A percentile compares a stretch with the other conserved stretches of the same genome.
Conservation (phyloP, 2,888 invertebrate genomes). For the Drosophila buzzatii region DNA sequence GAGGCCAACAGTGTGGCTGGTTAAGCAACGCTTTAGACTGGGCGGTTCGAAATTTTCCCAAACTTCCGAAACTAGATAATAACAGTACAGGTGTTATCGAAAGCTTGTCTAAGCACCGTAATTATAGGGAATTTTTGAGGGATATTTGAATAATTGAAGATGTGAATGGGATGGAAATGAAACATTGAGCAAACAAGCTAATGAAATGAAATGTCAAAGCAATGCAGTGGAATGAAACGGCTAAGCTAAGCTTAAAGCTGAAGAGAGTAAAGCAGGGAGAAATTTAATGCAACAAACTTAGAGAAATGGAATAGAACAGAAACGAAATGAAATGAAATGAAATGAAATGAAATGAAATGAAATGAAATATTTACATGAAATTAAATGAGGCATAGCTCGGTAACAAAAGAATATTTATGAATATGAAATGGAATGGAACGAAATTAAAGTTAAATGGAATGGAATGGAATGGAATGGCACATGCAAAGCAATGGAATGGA, state of each 20-base stretch:
- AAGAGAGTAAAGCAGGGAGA: no score
- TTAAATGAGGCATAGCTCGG: background rate
- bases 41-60: background rate
- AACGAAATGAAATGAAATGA: background rate
- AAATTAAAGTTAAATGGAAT: constrained; percentile 24
- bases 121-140: background rate
- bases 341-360: background rate
- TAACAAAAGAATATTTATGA: no score
- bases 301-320: background rate
- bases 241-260: background rate
- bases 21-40: background rate
- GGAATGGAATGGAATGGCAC: constrained; percentile 24
- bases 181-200: no score
- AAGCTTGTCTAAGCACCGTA: no score
- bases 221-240: background rate
- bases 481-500: constrained; percentile 23
- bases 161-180: background rate
- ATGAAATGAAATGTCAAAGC: no score
- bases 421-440: constrained; percentile 10
- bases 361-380: background rate
- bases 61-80: constrained; percentile 12
- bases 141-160: no score
- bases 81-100: constrained; percentile 1
- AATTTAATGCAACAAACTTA: background rate
- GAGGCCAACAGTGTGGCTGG: background rate